A percentile compares a stretch with the other conserved stretches of the same genome.
Evolutionary conservation across 2,888 invertebrate species (phyloP).

Genomic region (Lasioglossum marginatum): DNA sequence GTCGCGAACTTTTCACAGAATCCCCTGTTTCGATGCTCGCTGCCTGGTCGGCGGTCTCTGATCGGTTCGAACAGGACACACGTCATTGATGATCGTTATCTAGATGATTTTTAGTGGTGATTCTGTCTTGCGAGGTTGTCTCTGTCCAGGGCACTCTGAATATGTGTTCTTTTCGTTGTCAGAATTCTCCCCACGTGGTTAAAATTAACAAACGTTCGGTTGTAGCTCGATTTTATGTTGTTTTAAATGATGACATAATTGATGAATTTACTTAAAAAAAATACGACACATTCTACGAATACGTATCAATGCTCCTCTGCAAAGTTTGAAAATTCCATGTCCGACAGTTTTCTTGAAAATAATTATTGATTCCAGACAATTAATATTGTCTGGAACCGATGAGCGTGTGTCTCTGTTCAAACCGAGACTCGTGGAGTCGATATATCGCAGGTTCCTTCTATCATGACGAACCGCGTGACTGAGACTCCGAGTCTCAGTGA

Average conservation of each 20-base stretch:
- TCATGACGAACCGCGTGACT: conserved; percentile 4
- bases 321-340: neutral
- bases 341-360: neutral
- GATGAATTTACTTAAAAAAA: neutral
- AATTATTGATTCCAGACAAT: no score
- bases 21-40: conserved; percentile 8
- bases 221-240: neutral
- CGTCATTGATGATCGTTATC: neutral
- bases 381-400: neutral
- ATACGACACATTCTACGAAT: neutral
- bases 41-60: neutral
- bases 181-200: neutral
- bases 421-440: neutral
- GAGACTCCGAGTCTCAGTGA: conserved; percentile 10
- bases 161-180: neutral
- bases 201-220: neutral
- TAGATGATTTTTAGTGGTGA: no score
- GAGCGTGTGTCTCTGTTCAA: neutral
- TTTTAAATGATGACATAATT: neutral
- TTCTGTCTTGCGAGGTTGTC: neutral
- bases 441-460: neutral
- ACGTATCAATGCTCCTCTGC: neutral
- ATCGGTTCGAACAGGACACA: neutral
- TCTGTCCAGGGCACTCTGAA: neutral
- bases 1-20: conserved; percentile 12